phyloP scores from a whole-genome alignment of 2,113 vertebrate genomes.

The Entomyzon cyanotis region DNA sequence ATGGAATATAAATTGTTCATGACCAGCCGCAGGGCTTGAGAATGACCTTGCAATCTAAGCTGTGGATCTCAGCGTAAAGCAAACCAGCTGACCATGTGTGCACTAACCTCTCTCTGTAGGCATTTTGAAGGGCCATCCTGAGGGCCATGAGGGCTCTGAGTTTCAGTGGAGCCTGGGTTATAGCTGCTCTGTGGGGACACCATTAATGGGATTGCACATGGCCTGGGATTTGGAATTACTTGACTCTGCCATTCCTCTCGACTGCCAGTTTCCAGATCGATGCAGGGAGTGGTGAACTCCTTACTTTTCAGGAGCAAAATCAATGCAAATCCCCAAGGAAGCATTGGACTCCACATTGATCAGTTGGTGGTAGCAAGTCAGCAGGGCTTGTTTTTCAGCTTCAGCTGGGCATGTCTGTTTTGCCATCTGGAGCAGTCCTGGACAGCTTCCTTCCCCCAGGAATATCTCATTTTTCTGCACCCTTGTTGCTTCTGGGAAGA shows the following conservation, averaged over 20 bases:
- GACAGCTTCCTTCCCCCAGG: background rate
- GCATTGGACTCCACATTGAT: background rate
- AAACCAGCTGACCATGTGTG: background rate
- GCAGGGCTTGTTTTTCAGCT: background rate
- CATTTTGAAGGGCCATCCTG: background rate
- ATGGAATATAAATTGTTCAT: background rate
- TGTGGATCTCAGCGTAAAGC: background rate
- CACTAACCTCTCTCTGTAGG: background rate
- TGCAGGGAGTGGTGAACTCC: background rate
- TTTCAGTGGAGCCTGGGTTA: background rate
- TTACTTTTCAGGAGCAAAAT: background rate
- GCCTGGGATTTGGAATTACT: background rate
- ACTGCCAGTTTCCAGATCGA: background rate
- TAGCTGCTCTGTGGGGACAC: background rate
- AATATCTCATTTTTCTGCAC: background rate
- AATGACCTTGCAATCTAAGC: background rate
- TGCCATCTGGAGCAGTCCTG: background rate
- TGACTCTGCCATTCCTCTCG: background rate
- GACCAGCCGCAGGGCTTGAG: background rate
- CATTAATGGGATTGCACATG: background rate
- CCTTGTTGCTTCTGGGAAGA: background rate
- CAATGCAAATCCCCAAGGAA: background rate
- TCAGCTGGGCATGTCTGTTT: background rate
- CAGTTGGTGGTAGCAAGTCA: background rate
- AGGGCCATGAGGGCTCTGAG: background rate